Percentiles rank a stretch among this genome's conserved stretches.
phyloP scores from a whole-genome alignment of 2,113 vertebrate genomes.

The Centropristis striata region DNA sequence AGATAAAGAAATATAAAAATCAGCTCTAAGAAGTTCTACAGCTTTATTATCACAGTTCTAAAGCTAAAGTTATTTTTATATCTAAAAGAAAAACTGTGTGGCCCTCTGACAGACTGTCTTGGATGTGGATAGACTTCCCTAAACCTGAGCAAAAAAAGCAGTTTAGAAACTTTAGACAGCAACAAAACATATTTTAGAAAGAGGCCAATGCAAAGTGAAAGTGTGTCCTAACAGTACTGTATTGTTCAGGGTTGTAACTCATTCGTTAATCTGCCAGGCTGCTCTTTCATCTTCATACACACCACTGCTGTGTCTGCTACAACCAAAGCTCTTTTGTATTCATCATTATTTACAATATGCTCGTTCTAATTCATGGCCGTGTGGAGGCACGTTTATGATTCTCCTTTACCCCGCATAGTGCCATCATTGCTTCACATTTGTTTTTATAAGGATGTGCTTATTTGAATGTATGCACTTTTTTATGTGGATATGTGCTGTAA shows the following conservation, averaged over 20 bases:
- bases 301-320: neutral
- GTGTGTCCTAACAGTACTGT: neutral
- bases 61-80: neutral
- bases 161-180: no score
- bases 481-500: neutral
- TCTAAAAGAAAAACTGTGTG: neutral
- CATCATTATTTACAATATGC: neutral
- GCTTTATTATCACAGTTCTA: neutral
- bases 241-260: neutral
- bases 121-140: neutral
- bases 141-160: no score
- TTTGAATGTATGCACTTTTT: constrained; percentile 52
- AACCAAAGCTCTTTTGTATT: constrained; percentile 1
- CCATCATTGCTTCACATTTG: neutral
- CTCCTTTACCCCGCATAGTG: neutral
- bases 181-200: no score
- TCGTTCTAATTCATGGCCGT: constrained; percentile 2
- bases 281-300: neutral
- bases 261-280: neutral
- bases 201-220: no score
- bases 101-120: neutral
- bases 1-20: neutral
- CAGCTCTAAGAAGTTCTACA: neutral
- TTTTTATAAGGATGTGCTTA: constrained; percentile 4
- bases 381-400: neutral